Evolutionary conservation across 2,888 invertebrate species (phyloP).

Genomic region (Nephrotoma guestfalica): DNA sequence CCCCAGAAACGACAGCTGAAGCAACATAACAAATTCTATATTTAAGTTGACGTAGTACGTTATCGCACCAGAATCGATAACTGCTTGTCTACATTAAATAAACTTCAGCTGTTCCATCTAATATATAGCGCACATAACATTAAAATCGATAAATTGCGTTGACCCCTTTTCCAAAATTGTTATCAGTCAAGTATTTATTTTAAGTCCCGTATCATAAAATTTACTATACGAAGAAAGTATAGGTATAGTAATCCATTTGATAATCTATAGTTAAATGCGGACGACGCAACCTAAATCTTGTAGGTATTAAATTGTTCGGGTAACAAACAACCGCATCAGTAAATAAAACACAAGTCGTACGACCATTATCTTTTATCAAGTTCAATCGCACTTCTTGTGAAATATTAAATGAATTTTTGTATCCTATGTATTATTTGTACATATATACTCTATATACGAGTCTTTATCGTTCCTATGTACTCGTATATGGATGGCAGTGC

Average conservation of each 20-base stretch:
- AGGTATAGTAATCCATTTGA: not conserved
- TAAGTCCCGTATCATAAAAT: not conserved
- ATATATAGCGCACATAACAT: not conserved
- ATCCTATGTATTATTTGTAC: not conserved
- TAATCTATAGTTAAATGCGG: not conserved
- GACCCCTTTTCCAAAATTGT: not conserved
- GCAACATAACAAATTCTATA: not conserved
- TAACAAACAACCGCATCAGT: not conserved
- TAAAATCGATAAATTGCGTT: not conserved
- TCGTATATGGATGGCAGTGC: not conserved
- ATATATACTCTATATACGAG: not conserved
- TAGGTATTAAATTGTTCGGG: not conserved
- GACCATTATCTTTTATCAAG: not conserved
- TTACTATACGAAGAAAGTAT: not conserved
- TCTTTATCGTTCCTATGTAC: too few relatives aligned
- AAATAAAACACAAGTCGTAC: not conserved
- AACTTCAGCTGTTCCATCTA: not conserved
- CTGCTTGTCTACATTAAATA: not conserved
- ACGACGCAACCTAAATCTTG: not conserved
- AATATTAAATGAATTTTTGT: not conserved
- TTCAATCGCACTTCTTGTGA: not conserved
- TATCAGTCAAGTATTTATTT: not conserved
- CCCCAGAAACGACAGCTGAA: not conserved
- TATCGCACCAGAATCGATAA: not conserved
- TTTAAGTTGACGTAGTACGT: not conserved